phyloP scores from a whole-genome alignment of 2,797 vertebrate genomes.

The Dendrocincla fuliginosa region DNA sequence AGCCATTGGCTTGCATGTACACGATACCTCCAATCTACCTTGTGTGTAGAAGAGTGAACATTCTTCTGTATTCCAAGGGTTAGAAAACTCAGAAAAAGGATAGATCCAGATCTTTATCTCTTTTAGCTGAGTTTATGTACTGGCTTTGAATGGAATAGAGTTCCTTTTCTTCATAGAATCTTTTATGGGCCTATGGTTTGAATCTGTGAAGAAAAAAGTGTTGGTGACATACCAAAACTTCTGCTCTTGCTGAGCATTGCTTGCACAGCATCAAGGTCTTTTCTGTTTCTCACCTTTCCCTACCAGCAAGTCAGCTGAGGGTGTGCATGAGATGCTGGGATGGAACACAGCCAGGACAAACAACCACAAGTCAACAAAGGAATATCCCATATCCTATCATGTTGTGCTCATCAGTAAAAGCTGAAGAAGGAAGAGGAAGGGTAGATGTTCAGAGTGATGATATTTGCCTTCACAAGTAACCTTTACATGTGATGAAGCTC shows the following conservation, averaged over 20 bases:
- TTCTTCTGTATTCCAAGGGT: not conserved
- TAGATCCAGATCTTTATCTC: not conserved
- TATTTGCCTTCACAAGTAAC: not conserved
- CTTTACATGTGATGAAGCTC: not conserved
- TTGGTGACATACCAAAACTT: not conserved
- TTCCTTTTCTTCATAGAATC: not conserved
- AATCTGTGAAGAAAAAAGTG: not conserved
- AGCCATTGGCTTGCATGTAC: not conserved
- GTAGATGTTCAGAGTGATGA: not conserved
- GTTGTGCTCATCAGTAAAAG: not conserved
- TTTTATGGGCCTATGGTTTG: not conserved
- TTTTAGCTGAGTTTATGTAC: not conserved
- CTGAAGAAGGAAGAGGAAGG: not conserved
- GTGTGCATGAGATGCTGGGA: not conserved
- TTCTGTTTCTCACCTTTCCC: not conserved
- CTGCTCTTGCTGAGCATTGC: not conserved
- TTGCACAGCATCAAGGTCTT: not conserved
- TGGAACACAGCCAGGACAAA: accelerated
- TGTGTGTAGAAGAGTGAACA: not conserved
- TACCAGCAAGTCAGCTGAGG: not conserved
- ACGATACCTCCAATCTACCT: accelerated
- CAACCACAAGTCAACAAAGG: not conserved
- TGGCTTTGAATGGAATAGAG: not conserved
- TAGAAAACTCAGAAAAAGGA: not conserved
- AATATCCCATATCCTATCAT: not conserved